phyloP scores from a whole-genome alignment of 2,888 invertebrate species.

The Protodeltote pygarga region DNA sequence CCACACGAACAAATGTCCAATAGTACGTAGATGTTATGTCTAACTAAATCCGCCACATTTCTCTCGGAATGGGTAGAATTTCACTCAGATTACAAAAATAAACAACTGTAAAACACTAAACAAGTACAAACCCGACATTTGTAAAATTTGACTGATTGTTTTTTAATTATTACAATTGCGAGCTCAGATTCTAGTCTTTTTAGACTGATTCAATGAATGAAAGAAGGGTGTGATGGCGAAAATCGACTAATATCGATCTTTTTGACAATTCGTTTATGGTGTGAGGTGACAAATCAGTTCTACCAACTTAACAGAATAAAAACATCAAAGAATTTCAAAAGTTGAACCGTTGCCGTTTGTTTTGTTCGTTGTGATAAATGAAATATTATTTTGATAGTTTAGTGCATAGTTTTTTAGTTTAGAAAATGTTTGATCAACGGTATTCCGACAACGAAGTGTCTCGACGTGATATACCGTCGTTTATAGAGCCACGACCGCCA shows the following conservation, averaged over 20 bases:
- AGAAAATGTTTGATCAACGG: constrained; percentile 62
- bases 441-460: constrained; percentile 66
- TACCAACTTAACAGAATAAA: constrained; percentile 24
- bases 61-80: constrained; percentile 47
- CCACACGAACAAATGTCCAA: constrained; percentile 27
- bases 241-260: no score
- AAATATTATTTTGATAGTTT: no score
- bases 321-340: constrained; percentile 45
- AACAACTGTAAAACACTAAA: constrained; percentile 71
- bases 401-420: no score
- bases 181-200: constrained; percentile 16
- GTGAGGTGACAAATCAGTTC: background rate
- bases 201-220: constrained; percentile 31
- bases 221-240: no score
- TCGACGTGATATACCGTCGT: constrained; percentile 78
- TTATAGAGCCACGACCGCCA: constrained; percentile 80
- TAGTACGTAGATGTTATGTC: constrained; percentile 34
- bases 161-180: constrained; percentile 5
- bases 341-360: constrained; percentile 55
- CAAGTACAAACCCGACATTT: constrained; percentile 73
- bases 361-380: constrained; percentile 28
- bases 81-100: constrained; percentile 67
- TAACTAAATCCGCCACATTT: constrained; percentile 53
- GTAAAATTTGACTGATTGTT: constrained; percentile 67
- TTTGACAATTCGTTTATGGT: no score